Evolutionary conservation across 2,888 invertebrate genomes (phyloP).

Genomic region (Agrochola circellaris): DNA sequence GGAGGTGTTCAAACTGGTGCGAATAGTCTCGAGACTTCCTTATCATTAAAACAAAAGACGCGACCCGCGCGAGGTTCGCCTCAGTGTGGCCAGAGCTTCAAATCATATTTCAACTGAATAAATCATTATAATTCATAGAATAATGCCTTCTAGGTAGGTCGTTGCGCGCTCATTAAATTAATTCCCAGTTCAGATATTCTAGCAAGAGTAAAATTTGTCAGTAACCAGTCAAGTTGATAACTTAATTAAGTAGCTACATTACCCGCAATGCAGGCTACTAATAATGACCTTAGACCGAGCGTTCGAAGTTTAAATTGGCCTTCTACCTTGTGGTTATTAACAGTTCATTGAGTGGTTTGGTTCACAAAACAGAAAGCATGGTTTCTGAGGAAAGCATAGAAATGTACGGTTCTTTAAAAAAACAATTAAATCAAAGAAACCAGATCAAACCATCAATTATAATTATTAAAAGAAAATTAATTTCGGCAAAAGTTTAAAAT

Average conservation of each 20-base stretch:
- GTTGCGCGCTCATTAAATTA: not conserved
- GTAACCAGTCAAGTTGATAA: conserved; percentile 25
- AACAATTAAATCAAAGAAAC: not conserved
- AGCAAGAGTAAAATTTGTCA: not conserved
- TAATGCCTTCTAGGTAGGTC: not conserved
- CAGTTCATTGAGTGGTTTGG: not conserved
- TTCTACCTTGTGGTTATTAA: conserved; percentile 3
- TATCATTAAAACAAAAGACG: too few species aligned
- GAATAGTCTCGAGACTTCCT: not conserved
- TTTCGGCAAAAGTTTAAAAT: not conserved
- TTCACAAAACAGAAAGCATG: too few species aligned
- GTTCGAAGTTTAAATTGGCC: conserved; percentile 10
- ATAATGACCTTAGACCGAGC: not conserved
- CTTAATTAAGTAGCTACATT: conserved; percentile 25
- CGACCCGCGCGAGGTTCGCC: too few species aligned
- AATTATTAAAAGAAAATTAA: not conserved
- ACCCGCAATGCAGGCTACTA: conserved; percentile 47
- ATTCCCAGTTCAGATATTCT: conserved; percentile 1
- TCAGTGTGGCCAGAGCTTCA: not conserved
- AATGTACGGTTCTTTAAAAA: not conserved
- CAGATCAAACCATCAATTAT: not conserved
- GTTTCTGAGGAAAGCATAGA: not conserved
- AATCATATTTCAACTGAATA: not conserved
- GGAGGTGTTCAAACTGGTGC: too few species aligned
- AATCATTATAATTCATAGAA: not conserved